These are phyloP conservation scores for Xanthia togata DNA, from an alignment of 2,888 invertebrate genomes.

Conservation along the genomic window DNA sequence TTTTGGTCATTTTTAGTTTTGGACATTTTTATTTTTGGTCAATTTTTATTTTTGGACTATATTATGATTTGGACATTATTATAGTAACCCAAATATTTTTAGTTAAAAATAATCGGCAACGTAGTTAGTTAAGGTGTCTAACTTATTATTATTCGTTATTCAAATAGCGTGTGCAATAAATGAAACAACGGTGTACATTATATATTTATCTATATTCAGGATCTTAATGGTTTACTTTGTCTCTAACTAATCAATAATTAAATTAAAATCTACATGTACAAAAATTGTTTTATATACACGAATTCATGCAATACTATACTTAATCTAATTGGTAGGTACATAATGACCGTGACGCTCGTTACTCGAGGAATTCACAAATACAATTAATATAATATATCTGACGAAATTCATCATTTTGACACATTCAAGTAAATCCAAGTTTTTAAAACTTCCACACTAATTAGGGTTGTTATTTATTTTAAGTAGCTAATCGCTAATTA, in stretches of 20 bases:
- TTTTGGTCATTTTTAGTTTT: no score
- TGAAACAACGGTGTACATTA: conserved; percentile 72
- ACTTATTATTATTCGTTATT: neutral
- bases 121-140: neutral
- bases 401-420: conserved; percentile 76
- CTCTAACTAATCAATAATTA: conserved; percentile 87
- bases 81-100: no score
- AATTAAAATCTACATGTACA: conserved; percentile 90
- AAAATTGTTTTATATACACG: conserved; percentile 89
- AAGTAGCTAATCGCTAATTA: conserved; percentile 74
- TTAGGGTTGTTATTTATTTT: conserved; percentile 70
- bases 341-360: conserved; percentile 76
- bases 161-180: conserved; percentile 31
- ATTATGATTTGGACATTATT: no score
- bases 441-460: conserved; percentile 71
- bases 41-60: no score
- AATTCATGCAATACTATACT: conserved; percentile 85
- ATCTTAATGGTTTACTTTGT: conserved; percentile 89
- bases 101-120: neutral
- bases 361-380: conserved; percentile 82
- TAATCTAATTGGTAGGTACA: conserved; percentile 84
- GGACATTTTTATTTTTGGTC: no score
- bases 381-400: conserved; percentile 73
- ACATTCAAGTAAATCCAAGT: conserved; percentile 75
- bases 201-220: conserved; percentile 87